phyloP scores from a whole-genome alignment of 2,888 invertebrate species.

The Drosophila neoperkinsi region DNA sequence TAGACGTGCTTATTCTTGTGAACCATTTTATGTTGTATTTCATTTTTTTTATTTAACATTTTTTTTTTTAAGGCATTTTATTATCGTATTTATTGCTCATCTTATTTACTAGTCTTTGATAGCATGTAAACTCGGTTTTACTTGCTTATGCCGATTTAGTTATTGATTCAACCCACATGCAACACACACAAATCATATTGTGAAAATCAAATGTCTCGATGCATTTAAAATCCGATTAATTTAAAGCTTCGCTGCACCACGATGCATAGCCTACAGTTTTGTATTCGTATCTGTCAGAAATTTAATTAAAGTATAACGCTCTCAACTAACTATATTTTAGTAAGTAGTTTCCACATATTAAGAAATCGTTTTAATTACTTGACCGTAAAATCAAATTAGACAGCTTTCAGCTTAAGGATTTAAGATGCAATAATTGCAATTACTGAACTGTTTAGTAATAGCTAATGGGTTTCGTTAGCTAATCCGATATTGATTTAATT shows the following conservation, averaged over 20 bases:
- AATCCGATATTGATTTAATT: background rate
- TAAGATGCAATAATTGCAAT: background rate
- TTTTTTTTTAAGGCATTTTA: conserved; percentile 51
- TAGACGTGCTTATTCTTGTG: conserved; percentile 36
- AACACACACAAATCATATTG: background rate
- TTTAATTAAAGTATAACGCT: background rate
- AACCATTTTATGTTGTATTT: conserved; percentile 58
- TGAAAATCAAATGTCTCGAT: conserved; percentile 11
- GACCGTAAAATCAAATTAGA: background rate
- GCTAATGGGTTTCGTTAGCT: no score
- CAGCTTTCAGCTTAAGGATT: background rate
- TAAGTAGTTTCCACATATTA: background rate
- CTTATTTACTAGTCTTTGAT: conserved; percentile 64
- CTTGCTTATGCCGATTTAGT: conserved; percentile 35
- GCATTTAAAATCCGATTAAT: conserved; percentile 39
- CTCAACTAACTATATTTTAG: conserved; percentile 10
- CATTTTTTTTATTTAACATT: conserved; percentile 8
- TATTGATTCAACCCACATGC: conserved; percentile 59
- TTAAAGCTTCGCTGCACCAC: conserved; percentile 28
- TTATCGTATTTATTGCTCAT: conserved; percentile 72
- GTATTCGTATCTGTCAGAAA: conserved; percentile 4
- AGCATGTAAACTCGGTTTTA: conserved; percentile 59
- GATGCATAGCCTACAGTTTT: background rate
- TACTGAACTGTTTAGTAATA: background rate
- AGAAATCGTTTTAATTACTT: conserved; percentile 4